phyloP scores from a whole-genome alignment of 2,797 vertebrate genomes.

The Aphelocoma californica region DNA sequence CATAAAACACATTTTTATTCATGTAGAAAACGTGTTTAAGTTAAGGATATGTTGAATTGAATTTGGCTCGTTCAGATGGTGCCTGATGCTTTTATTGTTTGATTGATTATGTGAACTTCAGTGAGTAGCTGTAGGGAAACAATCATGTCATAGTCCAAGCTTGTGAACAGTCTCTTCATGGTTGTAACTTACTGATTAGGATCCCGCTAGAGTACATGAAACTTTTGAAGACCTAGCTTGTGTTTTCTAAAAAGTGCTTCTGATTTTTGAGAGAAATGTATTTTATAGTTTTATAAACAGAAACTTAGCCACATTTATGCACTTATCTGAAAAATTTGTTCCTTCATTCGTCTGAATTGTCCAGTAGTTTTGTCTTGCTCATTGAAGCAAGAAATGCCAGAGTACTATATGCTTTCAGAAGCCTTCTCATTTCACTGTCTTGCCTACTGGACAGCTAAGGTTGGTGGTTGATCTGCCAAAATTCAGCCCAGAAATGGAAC shows the following conservation, averaged over 20 bases:
- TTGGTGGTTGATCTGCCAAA: neutral
- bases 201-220: neutral
- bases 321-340: neutral
- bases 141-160: neutral
- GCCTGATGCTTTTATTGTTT: neutral
- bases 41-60: neutral
- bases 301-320: neutral
- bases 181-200: neutral
- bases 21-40: neutral
- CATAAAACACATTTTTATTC: neutral
- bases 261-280: neutral
- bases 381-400: neutral
- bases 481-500: neutral
- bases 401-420: neutral
- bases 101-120: neutral
- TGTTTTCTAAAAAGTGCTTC: neutral
- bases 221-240: neutral
- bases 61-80: neutral
- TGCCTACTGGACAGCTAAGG: neutral
- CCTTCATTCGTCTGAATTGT: neutral
- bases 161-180: neutral
- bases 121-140: neutral
- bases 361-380: neutral
- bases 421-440: neutral
- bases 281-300: neutral